Evolutionary conservation across 2,113 vertebrate species (phyloP).

Genomic region (Mus musculus): DNA sequence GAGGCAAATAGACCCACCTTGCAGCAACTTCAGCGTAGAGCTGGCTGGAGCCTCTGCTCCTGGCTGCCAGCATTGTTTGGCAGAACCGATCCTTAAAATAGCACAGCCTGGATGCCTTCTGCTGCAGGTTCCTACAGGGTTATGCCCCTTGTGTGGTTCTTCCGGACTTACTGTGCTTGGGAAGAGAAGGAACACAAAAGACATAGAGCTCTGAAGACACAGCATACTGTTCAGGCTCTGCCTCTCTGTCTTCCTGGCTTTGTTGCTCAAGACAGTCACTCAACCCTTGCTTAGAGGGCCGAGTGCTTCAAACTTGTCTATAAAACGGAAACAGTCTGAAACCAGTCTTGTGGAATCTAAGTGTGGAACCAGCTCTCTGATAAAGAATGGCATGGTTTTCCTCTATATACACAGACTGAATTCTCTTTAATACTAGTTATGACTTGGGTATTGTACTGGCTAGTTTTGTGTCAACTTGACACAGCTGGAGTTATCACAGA

Average conservation of each 20-base stretch:
- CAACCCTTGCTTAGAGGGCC: neutral
- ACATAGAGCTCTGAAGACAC: neutral
- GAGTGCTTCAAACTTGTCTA: neutral
- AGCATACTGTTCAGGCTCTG: neutral
- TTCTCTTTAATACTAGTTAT: neutral
- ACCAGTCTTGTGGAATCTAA: neutral
- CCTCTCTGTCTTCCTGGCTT: neutral
- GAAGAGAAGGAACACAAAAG: neutral
- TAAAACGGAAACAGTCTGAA: constrained; percentile 2
- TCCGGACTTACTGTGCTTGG: neutral
- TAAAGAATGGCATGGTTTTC: neutral
- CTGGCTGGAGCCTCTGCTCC: neutral
- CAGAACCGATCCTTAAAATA: constrained; percentile 65
- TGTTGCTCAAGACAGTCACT: neutral
- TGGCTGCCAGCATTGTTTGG: constrained; percentile 28
- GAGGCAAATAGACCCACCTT: neutral
- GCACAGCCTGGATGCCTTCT: constrained; percentile 20
- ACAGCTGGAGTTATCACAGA: too few relatives aligned
- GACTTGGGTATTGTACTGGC: neutral
- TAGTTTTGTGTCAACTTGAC: too few relatives aligned
- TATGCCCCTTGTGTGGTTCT: neutral
- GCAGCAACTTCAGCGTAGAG: neutral
- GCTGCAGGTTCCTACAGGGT: neutral
- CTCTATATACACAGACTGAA: neutral
- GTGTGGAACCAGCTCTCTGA: neutral